Evolutionary conservation across 2,797 vertebrate species (phyloP).

Genomic region (Oryzias dopingdopingensis): DNA sequence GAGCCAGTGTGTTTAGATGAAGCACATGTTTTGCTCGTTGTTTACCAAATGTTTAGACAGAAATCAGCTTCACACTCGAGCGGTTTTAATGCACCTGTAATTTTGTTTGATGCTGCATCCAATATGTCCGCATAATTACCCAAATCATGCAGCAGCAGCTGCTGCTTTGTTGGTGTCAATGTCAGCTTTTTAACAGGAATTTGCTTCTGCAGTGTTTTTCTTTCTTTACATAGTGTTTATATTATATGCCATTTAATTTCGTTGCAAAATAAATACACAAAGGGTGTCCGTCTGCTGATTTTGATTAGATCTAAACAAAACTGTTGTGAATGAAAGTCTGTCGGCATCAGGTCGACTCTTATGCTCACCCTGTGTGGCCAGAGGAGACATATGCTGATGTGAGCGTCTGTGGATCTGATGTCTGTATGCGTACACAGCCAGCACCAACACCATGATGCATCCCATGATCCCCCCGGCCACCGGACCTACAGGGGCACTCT

Average conservation of each 20-base stretch:
- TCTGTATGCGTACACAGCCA: conserved; percentile 95
- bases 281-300: neutral
- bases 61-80: conserved; percentile 19
- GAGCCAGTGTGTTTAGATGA: no score
- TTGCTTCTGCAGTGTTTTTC: neutral
- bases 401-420: conserved; percentile 97
- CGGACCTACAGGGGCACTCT: conserved; percentile 94
- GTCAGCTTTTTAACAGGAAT: conserved; percentile 38
- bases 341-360: neutral
- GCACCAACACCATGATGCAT: conserved; percentile 96
- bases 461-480: conserved; percentile 99
- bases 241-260: neutral
- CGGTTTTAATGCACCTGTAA: conserved; percentile 45
- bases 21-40: conserved; percentile 24
- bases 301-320: neutral
- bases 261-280: neutral
- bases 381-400: conserved; percentile 98
- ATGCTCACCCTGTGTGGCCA: conserved; percentile 92
- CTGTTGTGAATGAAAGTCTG: neutral
- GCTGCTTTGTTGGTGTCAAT: conserved; percentile 23
- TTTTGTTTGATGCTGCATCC: conserved; percentile 45
- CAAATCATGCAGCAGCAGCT: conserved; percentile 35
- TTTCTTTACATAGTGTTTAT: conserved; percentile 2
- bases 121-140: conserved; percentile 41
- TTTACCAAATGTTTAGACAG: conserved; percentile 32